Evolutionary conservation across 2,888 invertebrate species (phyloP).

Genomic region (Protonemura montana): DNA sequence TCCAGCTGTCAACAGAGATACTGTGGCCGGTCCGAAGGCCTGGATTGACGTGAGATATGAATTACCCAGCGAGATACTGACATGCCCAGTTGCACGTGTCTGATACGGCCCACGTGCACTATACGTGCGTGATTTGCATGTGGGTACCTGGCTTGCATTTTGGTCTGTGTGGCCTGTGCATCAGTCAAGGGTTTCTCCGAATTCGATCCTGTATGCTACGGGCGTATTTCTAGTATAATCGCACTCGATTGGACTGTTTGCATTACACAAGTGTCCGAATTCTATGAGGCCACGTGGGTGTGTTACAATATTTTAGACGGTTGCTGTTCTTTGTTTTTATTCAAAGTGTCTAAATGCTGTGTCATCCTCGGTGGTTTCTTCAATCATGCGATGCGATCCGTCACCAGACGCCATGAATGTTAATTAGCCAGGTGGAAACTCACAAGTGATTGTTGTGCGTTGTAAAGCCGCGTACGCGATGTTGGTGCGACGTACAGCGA

Average conservation of each 20-base stretch:
- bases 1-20: background rate
- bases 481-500: background rate
- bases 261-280: background rate
- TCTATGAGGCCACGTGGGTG: background rate
- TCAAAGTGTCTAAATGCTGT: background rate
- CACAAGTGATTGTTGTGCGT: background rate
- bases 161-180: background rate
- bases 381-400: background rate
- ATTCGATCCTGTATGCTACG: background rate
- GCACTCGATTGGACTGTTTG: background rate
- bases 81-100: background rate
- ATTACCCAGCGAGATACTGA: background rate
- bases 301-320: background rate
- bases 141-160: background rate
- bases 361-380: background rate
- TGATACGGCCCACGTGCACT: background rate
- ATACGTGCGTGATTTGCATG: background rate
- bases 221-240: background rate
- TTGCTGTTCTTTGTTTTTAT: background rate
- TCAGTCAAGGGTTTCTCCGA: background rate
- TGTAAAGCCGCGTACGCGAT: background rate
- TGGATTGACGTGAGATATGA: background rate
- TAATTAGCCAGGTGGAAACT: background rate
- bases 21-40: background rate
- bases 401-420: background rate